phyloP scores from a whole-genome alignment of 1,140 invertebrate species.

The Pentalonia nigronervosa region DNA sequence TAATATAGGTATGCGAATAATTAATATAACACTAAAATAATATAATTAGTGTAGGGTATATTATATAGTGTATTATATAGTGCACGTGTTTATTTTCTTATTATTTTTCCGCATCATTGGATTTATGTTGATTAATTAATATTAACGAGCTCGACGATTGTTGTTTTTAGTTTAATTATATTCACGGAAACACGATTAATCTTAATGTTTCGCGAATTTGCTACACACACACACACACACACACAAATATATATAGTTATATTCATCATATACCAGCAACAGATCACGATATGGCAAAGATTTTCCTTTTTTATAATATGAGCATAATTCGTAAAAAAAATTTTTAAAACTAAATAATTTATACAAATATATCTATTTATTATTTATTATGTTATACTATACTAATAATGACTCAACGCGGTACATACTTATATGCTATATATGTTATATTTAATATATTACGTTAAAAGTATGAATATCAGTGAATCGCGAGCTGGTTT shows the following conservation, averaged over 20 bases:
- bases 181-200: conserved; percentile 38
- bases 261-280: no score
- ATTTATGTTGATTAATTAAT: conserved; percentile 42
- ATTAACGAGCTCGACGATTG: conserved; percentile 45
- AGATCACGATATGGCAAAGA: neutral
- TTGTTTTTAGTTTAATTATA: conserved; percentile 43
- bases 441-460: no score
- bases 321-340: conserved; percentile 13
- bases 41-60: neutral
- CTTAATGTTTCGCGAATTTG: conserved; percentile 17
- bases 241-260: neutral
- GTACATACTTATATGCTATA: no score
- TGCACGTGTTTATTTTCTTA: neutral
- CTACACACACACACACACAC: neutral
- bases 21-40: neutral
- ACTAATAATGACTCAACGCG: no score
- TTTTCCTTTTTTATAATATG: neutral
- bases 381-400: neutral
- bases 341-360: neutral
- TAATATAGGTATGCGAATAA: neutral
- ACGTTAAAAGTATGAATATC: no score
- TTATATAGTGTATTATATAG: neutral
- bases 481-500: no score
- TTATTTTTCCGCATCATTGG: neutral
- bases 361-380: neutral